A percentile compares a stretch with the other conserved stretches of the same genome.
These are phyloP conservation scores for Nannospalax galili DNA, from an alignment of 2,113 vertebrate genomes.

Conservation along the genomic window DNA sequence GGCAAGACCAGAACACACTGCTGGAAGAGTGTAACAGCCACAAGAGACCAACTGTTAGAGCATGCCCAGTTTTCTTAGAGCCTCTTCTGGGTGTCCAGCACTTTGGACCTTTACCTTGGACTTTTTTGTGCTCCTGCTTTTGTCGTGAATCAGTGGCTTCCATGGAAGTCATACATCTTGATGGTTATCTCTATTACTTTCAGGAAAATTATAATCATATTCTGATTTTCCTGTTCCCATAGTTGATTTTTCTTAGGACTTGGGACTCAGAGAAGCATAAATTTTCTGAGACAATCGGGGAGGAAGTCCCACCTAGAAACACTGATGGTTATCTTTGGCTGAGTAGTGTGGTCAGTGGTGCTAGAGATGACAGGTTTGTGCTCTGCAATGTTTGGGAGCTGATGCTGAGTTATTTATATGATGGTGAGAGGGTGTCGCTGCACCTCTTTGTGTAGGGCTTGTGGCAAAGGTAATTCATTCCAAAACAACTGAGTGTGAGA, in stretches of 20 bases:
- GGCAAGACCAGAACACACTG: neutral
- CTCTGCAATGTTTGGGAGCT: neutral
- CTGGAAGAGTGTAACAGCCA: too few relatives aligned
- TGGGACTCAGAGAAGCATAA: neutral
- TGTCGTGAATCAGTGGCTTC: neutral
- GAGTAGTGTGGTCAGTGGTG: neutral
- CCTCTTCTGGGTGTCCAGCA: neutral
- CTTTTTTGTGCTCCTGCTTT: neutral
- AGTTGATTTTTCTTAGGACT: neutral
- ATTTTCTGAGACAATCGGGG: neutral
- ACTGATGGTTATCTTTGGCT: neutral
- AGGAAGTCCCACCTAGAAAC: neutral
- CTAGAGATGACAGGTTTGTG: neutral
- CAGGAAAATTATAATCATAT: neutral
- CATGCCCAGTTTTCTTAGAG: neutral
- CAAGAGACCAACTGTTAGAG: accelerated
- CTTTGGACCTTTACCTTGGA: neutral
- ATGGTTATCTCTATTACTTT: neutral
- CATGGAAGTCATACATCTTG: neutral
- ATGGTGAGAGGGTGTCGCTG: too few relatives aligned
- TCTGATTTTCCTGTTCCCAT: neutral
- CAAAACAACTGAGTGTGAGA: neutral
- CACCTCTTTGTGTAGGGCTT: neutral
- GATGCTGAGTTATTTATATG: neutral
- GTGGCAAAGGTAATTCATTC: neutral